These are phyloP conservation scores for Drosophila ambigua DNA, from an alignment of 1,140 invertebrate genomes.

Conservation along the genomic window DNA sequence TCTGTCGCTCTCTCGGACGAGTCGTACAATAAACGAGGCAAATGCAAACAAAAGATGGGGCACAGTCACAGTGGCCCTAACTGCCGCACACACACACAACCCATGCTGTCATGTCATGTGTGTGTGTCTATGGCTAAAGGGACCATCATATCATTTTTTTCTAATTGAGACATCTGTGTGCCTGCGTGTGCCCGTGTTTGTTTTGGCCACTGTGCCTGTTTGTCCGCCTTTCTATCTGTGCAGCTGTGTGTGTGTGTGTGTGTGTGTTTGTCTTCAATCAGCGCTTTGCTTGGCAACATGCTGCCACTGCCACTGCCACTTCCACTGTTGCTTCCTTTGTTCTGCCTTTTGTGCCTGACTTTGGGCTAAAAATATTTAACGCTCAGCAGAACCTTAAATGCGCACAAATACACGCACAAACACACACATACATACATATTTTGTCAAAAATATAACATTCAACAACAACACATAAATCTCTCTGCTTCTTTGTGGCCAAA, in stretches of 20 bases:
- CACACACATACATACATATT: constrained; percentile 34
- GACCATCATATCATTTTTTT: constrained; percentile 65
- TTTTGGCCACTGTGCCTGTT: constrained; percentile 52
- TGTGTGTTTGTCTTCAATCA: constrained; percentile 67
- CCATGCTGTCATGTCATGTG: background rate
- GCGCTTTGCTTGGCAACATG: constrained; percentile 58
- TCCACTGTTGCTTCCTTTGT: constrained; percentile 22
- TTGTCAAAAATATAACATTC: constrained; percentile 69
- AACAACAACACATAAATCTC: constrained; percentile 37
- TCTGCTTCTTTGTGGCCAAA: constrained; percentile 34
- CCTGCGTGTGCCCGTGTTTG: constrained; percentile 46
- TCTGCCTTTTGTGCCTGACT: constrained; percentile 56
- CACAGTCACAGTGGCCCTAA: constrained; percentile 37
- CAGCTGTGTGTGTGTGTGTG: background rate
- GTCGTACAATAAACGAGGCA: constrained; percentile 73
- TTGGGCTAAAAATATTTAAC: constrained; percentile 80
- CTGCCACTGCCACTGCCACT: constrained; percentile 14
- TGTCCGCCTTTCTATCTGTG: constrained; percentile 6
- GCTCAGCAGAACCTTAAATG: constrained; percentile 51
- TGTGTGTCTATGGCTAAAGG: constrained; percentile 43
- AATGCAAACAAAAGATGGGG: constrained; percentile 74
- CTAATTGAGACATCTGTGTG: constrained; percentile 75
- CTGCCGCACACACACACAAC: constrained; percentile 26
- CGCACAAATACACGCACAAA: constrained; percentile 24
- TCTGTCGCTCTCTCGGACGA: constrained; percentile 10